Evolutionary conservation across 2,797 vertebrate species (phyloP).

Genomic region (Mormyrops attenuatus): DNA sequence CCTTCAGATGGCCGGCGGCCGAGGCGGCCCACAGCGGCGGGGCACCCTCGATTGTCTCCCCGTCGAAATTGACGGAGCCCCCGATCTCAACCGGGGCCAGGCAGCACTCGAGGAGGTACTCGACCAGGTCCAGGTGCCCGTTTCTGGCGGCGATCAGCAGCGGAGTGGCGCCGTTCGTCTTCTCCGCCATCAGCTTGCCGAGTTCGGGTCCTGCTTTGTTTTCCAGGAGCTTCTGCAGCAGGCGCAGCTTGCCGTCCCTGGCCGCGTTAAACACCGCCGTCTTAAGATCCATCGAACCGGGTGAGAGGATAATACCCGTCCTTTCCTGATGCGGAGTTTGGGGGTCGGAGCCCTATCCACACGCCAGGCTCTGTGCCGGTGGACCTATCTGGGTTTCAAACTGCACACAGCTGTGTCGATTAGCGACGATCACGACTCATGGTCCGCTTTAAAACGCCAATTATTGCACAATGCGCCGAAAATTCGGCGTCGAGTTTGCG

Average conservation of each 20-base stretch:
- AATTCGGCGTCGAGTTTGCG: neutral
- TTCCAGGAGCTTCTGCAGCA: constrained; percentile 91
- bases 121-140: constrained; percentile 92
- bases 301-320: neutral
- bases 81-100: constrained; percentile 85
- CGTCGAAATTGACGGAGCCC: constrained; percentile 94
- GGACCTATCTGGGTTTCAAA: neutral
- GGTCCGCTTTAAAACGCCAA: neutral
- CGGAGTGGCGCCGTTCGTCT: constrained; percentile 90
- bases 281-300: constrained; percentile 86
- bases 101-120: constrained; percentile 90
- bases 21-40: constrained; percentile 94
- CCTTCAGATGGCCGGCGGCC: constrained; percentile 88
- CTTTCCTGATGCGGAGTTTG: neutral
- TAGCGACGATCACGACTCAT: neutral
- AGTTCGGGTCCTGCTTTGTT: constrained; percentile 89
- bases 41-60: constrained; percentile 94
- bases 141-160: constrained; percentile 89
- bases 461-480: neutral
- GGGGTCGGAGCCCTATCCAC: neutral
- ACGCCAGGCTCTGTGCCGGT: neutral
- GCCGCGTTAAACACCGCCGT: constrained; percentile 95
- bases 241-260: constrained; percentile 90
- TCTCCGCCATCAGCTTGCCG: constrained; percentile 82
- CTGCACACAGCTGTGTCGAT: neutral